phyloP scores from a whole-genome alignment of 2,797 vertebrate genomes.

The Microcaecilia unicolor region DNA sequence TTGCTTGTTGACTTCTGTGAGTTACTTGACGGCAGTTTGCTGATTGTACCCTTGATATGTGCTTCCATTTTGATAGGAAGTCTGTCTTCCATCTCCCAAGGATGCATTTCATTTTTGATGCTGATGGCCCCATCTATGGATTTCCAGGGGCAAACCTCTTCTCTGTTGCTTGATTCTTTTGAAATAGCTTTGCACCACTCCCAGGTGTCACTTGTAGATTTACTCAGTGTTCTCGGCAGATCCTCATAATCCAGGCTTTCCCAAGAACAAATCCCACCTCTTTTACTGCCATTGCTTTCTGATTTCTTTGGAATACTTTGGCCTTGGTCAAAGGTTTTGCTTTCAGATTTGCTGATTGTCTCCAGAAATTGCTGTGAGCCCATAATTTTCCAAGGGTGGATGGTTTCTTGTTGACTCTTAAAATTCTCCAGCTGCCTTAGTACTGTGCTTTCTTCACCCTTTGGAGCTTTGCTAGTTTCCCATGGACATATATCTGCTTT shows the following conservation, averaged over 20 bases:
- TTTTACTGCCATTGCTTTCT: slow-evolving; percentile 2
- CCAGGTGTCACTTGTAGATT: slow-evolving; percentile 6
- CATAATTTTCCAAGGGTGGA: slow-evolving; percentile 21
- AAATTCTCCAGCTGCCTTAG: slow-evolving; percentile 19
- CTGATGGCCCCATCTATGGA: slow-evolving; percentile 19
- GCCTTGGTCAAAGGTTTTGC: background rate
- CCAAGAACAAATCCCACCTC: slow-evolving; percentile 54
- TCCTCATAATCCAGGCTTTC: slow-evolving; percentile 17
- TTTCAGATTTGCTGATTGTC: background rate
- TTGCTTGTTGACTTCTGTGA: slow-evolving; percentile 1
- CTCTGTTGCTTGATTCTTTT: background rate
- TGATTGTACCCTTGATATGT: background rate
- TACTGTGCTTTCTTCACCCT: slow-evolving; percentile 5
- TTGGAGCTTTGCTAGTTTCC: slow-evolving; percentile 15
- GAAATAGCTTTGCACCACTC: background rate
- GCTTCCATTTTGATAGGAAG: background rate
- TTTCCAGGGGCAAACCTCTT: background rate
- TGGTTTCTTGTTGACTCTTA: slow-evolving; percentile 22
- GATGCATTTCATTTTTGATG: slow-evolving; percentile 20
- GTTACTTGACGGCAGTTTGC: background rate
- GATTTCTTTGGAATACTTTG: background rate
- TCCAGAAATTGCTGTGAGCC: slow-evolving; percentile 8
- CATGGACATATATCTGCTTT: slow-evolving; percentile 41
- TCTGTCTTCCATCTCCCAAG: slow-evolving; percentile 31
- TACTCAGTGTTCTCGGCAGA: background rate